These are phyloP conservation scores for Aricia agestis DNA, from an alignment of 1,140 invertebrate species.

Conservation along the genomic window DNA sequence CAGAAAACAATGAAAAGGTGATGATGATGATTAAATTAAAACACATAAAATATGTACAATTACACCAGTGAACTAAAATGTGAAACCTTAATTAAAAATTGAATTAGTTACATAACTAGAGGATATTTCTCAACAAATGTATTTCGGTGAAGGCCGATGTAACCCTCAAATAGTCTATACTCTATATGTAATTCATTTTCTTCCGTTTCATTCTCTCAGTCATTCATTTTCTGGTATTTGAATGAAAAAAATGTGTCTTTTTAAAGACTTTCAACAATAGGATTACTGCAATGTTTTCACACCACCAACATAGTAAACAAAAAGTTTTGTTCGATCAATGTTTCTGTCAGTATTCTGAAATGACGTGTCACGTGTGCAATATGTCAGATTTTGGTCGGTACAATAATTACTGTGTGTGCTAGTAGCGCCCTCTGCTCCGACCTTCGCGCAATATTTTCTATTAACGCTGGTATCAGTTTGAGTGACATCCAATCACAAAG, in stretches of 20 bases:
- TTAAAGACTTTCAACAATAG: not conserved
- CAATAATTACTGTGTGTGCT: too few relatives aligned
- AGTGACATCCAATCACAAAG: too few relatives aligned
- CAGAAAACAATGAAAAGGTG: not conserved
- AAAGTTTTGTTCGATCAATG: too few relatives aligned
- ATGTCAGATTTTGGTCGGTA: too few relatives aligned
- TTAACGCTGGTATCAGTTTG: too few relatives aligned
- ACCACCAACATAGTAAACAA: too few relatives aligned
- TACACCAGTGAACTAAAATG: not conserved
- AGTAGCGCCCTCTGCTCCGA: too few relatives aligned
- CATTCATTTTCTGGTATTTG: not conserved
- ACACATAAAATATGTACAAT: not conserved
- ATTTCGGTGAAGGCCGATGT: conserved; percentile 34
- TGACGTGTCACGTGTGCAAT: too few relatives aligned
- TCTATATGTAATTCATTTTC: not conserved
- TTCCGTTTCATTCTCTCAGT: not conserved
- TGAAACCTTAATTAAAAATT: conserved; percentile 12
- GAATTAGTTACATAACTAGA: conserved; percentile 13
- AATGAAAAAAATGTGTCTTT: not conserved
- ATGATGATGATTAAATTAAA: not conserved
- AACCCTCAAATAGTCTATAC: conserved; percentile 1
- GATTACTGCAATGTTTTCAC: too few relatives aligned
- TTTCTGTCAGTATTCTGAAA: too few relatives aligned
- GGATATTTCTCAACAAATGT: conserved; percentile 25
- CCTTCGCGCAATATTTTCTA: too few relatives aligned